These are phyloP conservation scores for Peromyscus polionotus DNA, from an alignment of 2,113 vertebrate species.

Conservation along the genomic window DNA sequence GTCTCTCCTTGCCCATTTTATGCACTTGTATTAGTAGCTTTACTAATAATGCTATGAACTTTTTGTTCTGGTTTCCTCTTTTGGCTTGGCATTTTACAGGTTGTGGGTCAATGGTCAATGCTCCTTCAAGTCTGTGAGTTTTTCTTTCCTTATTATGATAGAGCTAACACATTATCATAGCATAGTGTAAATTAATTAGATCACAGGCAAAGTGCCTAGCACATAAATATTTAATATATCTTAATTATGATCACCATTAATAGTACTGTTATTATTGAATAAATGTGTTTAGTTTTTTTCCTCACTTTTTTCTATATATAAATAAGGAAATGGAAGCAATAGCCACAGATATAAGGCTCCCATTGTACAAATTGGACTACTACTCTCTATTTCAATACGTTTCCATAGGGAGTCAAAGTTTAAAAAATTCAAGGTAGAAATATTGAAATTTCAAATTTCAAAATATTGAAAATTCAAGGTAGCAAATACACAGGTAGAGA, in stretches of 20 bases:
- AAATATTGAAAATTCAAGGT: background rate
- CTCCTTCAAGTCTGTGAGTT: background rate
- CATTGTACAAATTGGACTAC: background rate
- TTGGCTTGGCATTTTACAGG: background rate
- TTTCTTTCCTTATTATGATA: conserved; percentile 20
- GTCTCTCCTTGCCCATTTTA: background rate
- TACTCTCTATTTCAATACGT: conserved; percentile 45
- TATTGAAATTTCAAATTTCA: background rate
- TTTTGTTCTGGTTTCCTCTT: background rate
- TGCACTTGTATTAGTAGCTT: background rate
- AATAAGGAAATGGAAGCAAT: conserved; percentile 5
- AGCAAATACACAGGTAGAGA: background rate
- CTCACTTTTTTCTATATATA: background rate
- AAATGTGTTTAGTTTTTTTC: background rate
- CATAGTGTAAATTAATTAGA: background rate
- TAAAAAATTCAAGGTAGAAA: background rate
- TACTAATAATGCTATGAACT: background rate
- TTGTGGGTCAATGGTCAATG: background rate
- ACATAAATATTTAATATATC: background rate
- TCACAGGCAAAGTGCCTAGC: background rate
- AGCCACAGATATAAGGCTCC: background rate
- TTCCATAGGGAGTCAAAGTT: background rate
- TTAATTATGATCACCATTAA: background rate
- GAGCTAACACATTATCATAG: background rate
- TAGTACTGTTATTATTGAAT: background rate